Base-by-base conservation (phyloP, 2,113 vertebrate genomes). In the Sander vitreus region DNA sequence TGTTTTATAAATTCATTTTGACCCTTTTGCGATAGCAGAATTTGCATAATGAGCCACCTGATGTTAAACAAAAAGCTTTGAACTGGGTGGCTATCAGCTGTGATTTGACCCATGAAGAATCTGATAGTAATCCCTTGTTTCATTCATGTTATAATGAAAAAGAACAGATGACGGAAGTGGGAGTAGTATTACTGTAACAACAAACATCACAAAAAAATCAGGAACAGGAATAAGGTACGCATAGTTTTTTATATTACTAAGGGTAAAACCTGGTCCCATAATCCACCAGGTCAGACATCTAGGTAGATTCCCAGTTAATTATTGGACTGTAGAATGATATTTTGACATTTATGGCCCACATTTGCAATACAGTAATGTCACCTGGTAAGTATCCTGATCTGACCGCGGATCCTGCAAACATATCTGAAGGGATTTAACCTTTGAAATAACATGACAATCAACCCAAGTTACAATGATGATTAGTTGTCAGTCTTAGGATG, bases 41-140 rank as follows among this genome's bases (percentile, higher is more conserved):
- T 76, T n/a, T 50, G 18, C 33, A 60, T 57, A 80, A 73, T 62
- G 54, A 84, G 73, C 64, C 77, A 69, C 67, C 54, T 74, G 70
- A 58, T 39, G 59, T 30, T 23, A 48, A 54, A 19, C 15, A 73
- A 25, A 48, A 23, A 12, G 50, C 54, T 47, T 15, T 67, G 67
- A 72, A 39, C 25, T 16, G 13, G 15, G 21, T 25, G 19, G 6
- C 47, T 58, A 2, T 80, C 55, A 13, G 64, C 36, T 3, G 27
- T 23, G 11, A 79, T 71, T 21, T 23, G 8, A 57, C 48, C 39
- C 23, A 5, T 48, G 64, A 36, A 25, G 19, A 50, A n/a, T 6
- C 5, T n/a, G 47, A 68, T 25, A 7, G 25, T 21, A 58, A 80
- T 67, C 30, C 1, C 9, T 14, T 23, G 25, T 62, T 71, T 62